Evolutionary conservation across 2,113 vertebrate genomes (phyloP).

Genomic region (Muscicapa adusta): DNA sequence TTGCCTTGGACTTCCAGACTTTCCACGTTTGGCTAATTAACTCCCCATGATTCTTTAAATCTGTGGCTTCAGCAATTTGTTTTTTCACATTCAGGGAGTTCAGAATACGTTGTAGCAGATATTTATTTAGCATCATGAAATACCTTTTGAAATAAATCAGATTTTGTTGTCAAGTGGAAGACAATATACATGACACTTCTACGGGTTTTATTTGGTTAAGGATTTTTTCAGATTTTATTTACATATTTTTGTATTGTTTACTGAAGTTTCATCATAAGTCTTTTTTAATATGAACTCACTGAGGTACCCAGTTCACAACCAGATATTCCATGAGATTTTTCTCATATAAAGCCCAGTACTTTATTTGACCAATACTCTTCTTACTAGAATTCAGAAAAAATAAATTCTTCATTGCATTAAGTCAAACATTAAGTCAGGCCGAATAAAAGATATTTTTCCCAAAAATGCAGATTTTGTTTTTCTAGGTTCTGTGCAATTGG

Average conservation of each 20-base stretch:
- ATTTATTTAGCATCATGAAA: background rate
- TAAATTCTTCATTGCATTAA: background rate
- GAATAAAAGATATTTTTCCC: background rate
- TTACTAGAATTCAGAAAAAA: background rate
- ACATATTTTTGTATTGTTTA: background rate
- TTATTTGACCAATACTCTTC: background rate
- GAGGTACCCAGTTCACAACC: accelerated
- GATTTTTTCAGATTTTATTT: background rate
- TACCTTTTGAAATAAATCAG: background rate
- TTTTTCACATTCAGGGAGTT: background rate
- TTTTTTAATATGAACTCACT: background rate
- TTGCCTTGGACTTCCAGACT: background rate
- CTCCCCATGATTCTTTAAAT: background rate
- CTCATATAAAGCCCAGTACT: background rate
- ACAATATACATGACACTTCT: background rate
- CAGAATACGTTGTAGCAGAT: background rate
- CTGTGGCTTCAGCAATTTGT: background rate
- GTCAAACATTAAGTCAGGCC: background rate
- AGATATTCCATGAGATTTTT: background rate
- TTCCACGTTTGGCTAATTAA: background rate
- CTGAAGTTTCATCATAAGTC: background rate
- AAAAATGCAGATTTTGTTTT: background rate
- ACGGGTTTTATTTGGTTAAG: background rate
- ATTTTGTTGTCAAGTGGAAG: background rate
- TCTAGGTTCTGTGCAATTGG: background rate